Percentiles rank a stretch among this genome's conserved stretches.
These are phyloP conservation scores for Cnemophilus loriae DNA, from an alignment of 2,113 vertebrate species.

Conservation along the genomic window DNA sequence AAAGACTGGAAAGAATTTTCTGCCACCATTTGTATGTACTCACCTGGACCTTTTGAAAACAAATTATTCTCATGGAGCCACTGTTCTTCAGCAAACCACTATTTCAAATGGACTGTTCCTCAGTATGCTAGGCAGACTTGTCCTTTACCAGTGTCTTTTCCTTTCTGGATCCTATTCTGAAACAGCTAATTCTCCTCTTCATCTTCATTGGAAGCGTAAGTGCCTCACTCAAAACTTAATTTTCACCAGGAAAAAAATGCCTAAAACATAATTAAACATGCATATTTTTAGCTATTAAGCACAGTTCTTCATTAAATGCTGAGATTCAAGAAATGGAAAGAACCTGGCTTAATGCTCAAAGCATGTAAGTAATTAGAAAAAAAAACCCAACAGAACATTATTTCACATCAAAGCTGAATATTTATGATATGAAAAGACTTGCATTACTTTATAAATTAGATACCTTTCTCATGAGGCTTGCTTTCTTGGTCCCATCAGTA, in stretches of 20 bases:
- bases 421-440: not conserved
- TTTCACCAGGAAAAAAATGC: not conserved
- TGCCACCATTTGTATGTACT: not conserved
- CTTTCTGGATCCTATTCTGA: not conserved
- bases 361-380: not conserved
- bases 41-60: not conserved
- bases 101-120: not conserved
- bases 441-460: not conserved
- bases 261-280: not conserved
- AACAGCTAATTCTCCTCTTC: not conserved
- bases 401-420: not conserved
- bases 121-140: not conserved
- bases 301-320: not conserved
- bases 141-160: not conserved
- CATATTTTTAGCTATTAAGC: not conserved
- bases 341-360: not conserved
- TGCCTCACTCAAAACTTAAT: not conserved
- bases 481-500: not conserved
- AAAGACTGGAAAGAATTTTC: not conserved
- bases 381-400: accelerated
- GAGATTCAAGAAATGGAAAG: not conserved
- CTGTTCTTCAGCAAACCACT: not conserved
- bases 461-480: not conserved
- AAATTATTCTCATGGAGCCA: not conserved
- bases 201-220: not conserved